Evolutionary conservation across 2,797 vertebrate genomes (phyloP).

Genomic region (Semaprochilodus insignis): DNA sequence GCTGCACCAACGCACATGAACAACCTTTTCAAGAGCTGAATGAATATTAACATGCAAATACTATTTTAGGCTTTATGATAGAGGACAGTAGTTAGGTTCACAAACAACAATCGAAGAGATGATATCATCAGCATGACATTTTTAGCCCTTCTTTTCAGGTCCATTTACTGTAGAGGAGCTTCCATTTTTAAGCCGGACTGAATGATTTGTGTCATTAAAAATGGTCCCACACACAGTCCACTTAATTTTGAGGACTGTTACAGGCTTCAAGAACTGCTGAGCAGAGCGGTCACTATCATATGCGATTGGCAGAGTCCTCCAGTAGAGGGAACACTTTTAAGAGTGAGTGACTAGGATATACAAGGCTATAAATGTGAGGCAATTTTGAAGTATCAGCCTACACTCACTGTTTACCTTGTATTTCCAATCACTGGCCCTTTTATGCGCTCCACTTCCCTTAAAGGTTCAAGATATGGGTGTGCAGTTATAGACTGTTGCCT

Average conservation of each 20-base stretch:
- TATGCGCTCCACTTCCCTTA: too few relatives aligned
- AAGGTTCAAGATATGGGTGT: too few relatives aligned
- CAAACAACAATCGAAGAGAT: not conserved
- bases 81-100: not conserved
- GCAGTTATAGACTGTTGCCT: too few relatives aligned
- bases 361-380: too few relatives aligned
- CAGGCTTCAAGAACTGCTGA: not conserved
- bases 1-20: not conserved
- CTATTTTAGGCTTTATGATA: not conserved
- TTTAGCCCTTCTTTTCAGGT: not conserved
- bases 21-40: not conserved
- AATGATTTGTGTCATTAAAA: not conserved
- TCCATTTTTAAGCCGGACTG: not conserved
- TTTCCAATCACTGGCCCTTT: too few relatives aligned
- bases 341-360: not conserved
- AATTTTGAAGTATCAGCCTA: too few relatives aligned
- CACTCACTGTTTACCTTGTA: too few relatives aligned
- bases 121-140: not conserved
- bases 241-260: not conserved
- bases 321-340: constrained; percentile 32
- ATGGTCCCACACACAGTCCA: not conserved
- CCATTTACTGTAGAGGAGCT: not conserved
- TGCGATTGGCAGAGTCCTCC: constrained; percentile 9
- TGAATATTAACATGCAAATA: not conserved
- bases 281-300: not conserved